phyloP scores from a whole-genome alignment of 2,888 invertebrate species.

The Drosophila prostipennis region DNA sequence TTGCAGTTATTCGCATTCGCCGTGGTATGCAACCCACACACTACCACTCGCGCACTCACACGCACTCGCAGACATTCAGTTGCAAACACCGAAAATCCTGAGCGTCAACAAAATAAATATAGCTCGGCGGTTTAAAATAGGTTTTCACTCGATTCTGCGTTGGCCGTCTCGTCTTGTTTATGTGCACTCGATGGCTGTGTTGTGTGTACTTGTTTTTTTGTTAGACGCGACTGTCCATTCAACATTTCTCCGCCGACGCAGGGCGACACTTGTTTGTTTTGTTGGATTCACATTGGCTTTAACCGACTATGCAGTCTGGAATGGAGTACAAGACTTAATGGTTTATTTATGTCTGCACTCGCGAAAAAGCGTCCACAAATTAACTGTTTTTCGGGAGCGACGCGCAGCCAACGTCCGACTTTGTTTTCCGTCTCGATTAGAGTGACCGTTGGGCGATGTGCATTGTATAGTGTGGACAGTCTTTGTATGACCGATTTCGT shows the following conservation, averaged over 20 bases:
- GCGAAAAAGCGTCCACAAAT: conserved; percentile 54
- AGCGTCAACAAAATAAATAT: conserved; percentile 35
- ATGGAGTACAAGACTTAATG: conserved; percentile 13
- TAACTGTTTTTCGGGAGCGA: conserved; percentile 34
- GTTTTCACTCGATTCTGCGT: conserved; percentile 56
- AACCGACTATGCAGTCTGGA: conserved; percentile 8
- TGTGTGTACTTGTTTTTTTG: conserved; percentile 45
- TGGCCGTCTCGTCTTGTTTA: conserved; percentile 55
- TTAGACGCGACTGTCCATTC: conserved; percentile 59
- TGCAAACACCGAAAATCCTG: conserved; percentile 27
- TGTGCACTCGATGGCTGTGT: conserved; percentile 25
- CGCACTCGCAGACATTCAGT: conserved; percentile 18
- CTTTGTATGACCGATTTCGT: too few relatives aligned
- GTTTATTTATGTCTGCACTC: conserved; percentile 49
- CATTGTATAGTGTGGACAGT: too few relatives aligned
- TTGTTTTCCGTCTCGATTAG: conserved; percentile 23
- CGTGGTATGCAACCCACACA: conserved; percentile 38
- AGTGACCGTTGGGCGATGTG: not conserved
- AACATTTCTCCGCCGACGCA: conserved; percentile 43
- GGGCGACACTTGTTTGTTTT: conserved; percentile 16
- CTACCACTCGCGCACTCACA: conserved; percentile 30
- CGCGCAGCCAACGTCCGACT: conserved; percentile 60
- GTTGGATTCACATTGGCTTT: conserved; percentile 5
- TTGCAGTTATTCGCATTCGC: conserved; percentile 51
- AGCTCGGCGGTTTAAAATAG: conserved; percentile 39